These are phyloP conservation scores for Cyanoderma ruficeps DNA, from an alignment of 2,113 vertebrate genomes.

Conservation along the genomic window DNA sequence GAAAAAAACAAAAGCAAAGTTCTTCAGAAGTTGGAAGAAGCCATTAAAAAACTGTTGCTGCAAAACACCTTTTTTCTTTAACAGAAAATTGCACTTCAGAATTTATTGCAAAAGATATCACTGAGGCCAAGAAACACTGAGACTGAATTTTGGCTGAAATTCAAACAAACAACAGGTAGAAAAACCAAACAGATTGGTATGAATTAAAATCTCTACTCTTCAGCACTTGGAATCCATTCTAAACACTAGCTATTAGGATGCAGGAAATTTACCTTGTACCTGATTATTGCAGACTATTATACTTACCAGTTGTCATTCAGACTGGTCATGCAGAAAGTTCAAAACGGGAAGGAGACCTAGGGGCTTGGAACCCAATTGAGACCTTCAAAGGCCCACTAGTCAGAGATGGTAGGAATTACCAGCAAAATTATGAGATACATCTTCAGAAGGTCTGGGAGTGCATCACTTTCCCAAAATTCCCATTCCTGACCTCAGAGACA, in stretches of 20 bases:
- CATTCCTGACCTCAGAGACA: neutral
- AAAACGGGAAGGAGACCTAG: neutral
- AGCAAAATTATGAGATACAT: neutral
- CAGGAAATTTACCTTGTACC: neutral
- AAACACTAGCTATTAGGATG: neutral
- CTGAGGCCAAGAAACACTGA: neutral
- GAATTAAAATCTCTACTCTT: neutral
- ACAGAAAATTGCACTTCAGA: neutral
- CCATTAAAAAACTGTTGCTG: neutral
- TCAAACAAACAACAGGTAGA: neutral
- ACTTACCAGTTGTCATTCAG: neutral
- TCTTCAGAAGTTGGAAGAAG: neutral
- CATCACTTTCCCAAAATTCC: neutral
- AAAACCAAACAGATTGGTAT: neutral
- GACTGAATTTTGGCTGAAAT: neutral
- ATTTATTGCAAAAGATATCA: neutral
- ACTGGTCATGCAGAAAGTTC: neutral
- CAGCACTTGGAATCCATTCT: neutral
- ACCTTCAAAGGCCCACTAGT: neutral
- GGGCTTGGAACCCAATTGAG: neutral
- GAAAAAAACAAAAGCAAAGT: neutral
- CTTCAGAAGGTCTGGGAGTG: neutral
- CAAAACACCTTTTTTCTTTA: neutral
- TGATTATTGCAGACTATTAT: neutral
- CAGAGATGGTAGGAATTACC: neutral